phyloP scores from a whole-genome alignment of 2,113 vertebrate species.

The Dolichallabes microphthalmus region DNA sequence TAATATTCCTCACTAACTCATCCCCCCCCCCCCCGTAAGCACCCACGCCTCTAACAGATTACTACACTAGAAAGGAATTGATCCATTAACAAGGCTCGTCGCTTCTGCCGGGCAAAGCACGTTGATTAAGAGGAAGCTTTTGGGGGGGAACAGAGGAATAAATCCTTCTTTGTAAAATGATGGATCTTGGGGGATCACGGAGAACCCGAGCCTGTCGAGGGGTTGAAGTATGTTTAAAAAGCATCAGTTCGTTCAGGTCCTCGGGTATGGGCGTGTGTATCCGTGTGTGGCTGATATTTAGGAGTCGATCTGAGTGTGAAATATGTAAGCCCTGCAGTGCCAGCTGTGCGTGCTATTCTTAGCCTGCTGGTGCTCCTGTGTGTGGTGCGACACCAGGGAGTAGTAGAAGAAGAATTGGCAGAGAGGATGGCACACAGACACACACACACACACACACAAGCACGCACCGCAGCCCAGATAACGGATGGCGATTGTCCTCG shows the following conservation, averaged over 20 bases:
- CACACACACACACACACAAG: conserved; percentile 10
- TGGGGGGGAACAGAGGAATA: conserved; percentile 32
- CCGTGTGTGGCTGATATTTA: conserved; percentile 56
- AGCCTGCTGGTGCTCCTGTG: conserved; percentile 64
- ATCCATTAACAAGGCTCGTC: conserved; percentile 52
- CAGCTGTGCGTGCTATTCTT: conserved; percentile 79
- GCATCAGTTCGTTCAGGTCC: conserved; percentile 10
- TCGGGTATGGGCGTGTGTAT: neutral
- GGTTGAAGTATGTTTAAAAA: conserved; percentile 67
- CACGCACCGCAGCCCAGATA: conserved; percentile 20
- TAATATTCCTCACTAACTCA: conserved; percentile 23
- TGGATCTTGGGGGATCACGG: conserved; percentile 5
- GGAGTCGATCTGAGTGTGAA: conserved; percentile 67
- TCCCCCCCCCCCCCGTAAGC: neutral
- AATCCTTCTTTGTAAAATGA: conserved; percentile 48
- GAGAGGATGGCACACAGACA: conserved; percentile 48
- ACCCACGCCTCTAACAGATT: conserved; percentile 38
- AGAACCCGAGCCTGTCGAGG: conserved; percentile 38
- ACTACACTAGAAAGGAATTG: conserved; percentile 44
- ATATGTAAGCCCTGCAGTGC: conserved; percentile 72
- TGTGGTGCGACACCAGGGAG: conserved; percentile 61
- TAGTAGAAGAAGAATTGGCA: conserved; percentile 59
- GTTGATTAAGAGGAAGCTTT: conserved; percentile 43
- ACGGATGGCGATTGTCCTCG: conserved; percentile 18
- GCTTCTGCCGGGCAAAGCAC: conserved; percentile 12